Evolutionary conservation across 2,113 vertebrate genomes (phyloP), one percentile per base, ranked within the genome.

Genomic region (Campylorhamphus procurvoides): DNA sequence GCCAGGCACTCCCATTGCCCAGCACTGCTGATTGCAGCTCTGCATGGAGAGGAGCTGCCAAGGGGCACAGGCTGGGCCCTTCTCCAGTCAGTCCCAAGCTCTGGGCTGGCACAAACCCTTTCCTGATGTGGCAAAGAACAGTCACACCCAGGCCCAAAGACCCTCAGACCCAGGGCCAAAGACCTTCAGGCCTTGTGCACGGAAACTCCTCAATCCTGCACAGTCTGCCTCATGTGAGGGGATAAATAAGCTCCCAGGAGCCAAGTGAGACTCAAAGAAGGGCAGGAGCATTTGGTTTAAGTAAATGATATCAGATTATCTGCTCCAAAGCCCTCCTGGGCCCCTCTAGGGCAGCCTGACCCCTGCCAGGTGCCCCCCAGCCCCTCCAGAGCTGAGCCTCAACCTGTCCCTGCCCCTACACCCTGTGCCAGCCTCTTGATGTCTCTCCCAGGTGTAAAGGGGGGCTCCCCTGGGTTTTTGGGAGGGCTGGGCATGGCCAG

Each of bases 221-320:
- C 2, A 7, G 25, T 4, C 17, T 6, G 1, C 13, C 56, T 62
- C 4, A 0, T 5, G 1, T 12, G 8, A 8, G 2, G 14, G 55
- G 77, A 22, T 10, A 25, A 75, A 50, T 7, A 4, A 44, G 19
- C 25, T 69, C 66, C 63, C n/a, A 60, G 74, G 22, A 39, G 35
- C 67, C 15, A 7, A 23, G 22, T 13, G 72, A 40, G 72, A 18
- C 19, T 67, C 29, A 25, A 46, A 78, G 81, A 18, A 39, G 15
- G 72, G 56, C 20, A 5, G 5, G 25, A 39, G n/a, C 35, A 12
- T 56, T 79, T 56, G 71, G 15, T 40, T 33, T 52, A 69, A 58
- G n/a, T 67, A 58, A 67, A 72, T 81, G 8, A 5, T 1, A 14
- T 7, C 0, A 14, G 18, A 3, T 15, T 13, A 7, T 7, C 31